Evolutionary conservation across 1,140 invertebrate species (phyloP).

Genomic region (Laupala kohalensis): DNA sequence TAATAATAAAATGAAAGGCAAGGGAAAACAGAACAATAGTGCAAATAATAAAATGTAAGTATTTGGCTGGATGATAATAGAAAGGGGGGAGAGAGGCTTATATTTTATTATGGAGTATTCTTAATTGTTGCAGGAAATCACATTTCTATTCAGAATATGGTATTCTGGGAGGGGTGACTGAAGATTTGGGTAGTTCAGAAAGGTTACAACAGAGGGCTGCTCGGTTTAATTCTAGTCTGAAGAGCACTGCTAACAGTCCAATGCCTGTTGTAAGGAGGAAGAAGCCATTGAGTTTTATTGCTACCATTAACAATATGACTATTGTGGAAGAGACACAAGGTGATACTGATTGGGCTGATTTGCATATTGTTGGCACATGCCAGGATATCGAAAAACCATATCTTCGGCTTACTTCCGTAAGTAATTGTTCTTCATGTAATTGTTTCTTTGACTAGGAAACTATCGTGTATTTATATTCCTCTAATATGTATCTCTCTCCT

Average conservation of each 20-base stretch:
- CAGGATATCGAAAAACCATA: constrained; percentile 89
- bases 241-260: constrained; percentile 23
- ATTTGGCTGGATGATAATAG: not conserved
- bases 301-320: constrained; percentile 27
- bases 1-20: constrained; percentile 8
- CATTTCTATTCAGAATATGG: constrained; percentile 59
- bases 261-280: constrained; percentile 7
- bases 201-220: constrained; percentile 73
- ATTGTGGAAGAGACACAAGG: constrained; percentile 35
- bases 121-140: constrained; percentile 16
- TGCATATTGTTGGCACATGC: constrained; percentile 87
- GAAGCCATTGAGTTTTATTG: constrained; percentile 24
- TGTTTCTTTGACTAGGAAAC: not conserved
- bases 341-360: constrained; percentile 66
- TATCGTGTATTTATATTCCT: not conserved
- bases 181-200: constrained; percentile 27
- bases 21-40: constrained; percentile 7
- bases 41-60: not conserved
- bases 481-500: constrained; percentile 18
- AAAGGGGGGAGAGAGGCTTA: no score
- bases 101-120: not conserved
- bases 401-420: constrained; percentile 75
- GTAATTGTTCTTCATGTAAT: constrained; percentile 16
- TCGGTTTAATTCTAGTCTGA: constrained; percentile 47
- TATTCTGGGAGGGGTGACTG: constrained; percentile 4